Evolutionary conservation across 2,113 vertebrate genomes (phyloP), one percentile per base, ranked within the genome.

Genomic region (Quiscalus mexicanus): DNA sequence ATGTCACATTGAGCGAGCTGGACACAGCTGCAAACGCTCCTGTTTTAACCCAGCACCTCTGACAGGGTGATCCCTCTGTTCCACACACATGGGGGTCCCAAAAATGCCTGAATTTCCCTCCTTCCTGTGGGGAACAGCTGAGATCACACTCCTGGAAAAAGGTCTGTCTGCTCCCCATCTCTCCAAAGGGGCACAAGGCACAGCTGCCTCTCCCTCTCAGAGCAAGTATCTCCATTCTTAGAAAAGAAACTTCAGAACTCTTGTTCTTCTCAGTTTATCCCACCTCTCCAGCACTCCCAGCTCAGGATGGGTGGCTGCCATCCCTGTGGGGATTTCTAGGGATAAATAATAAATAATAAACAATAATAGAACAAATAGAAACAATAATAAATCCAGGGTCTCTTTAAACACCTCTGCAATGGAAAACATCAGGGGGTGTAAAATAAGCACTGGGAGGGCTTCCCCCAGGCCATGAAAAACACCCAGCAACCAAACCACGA

Each of bases 1-100:
- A 58, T 35, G 71, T 62, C 89, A 16, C 11, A 30, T 3, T 17
- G 28, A 70, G 77, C 21, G 63, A 59, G 35, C 14, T 12, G 63
- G 71, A 64, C 23, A 56, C 4, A 25, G 67, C 52, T 70, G 52
- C 22, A 24, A 42, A 42, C 0, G 4, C n/a, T 53, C 56, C 83
- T 52, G 7, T 1, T 55, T n/a, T 11, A 91, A 35, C n/a, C 71
- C 52, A n/a, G 67, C 39, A 59, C 70, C 70, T 50, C n/a, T 9
- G 17, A 12, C 3, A 37, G 23, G 20, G n/a, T 19, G 21, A 20
- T 31, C 3, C 1, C 58, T 31, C 8, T 1, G 3, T 15, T 70
- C 16, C 18, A 59, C 30, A 16, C 41, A 20, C 22, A 2, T 1
- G 2, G 2, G 9, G 17, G 28, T 50, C 65, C 39, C 69, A 15